Base-by-base conservation (phyloP, 1,140 invertebrate species). In the Meloidogyne floridensis region DNA sequence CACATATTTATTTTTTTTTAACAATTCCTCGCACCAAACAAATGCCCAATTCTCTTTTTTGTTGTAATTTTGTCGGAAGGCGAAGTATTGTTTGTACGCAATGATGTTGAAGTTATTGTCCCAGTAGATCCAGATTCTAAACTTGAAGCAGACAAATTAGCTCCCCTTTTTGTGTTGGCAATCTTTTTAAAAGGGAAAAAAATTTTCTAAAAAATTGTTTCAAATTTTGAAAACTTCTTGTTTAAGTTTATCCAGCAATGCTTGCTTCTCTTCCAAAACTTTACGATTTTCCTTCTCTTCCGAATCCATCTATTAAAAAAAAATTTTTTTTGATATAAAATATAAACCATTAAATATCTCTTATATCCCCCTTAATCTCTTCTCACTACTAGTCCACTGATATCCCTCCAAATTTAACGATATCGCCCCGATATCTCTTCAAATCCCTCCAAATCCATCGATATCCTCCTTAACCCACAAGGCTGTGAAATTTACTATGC, bases 231-330 rank as follows among this genome's bases (percentile, higher is more conserved):
- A 65, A n/a, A 81, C 59, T 13, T 82, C 81, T 18, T 74, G 54
- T 20, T 18, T 74, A 32, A 82, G 65, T 43, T 81, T 72, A 4
- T 82, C 81, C 72, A 82, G 51, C 53, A 81, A 18, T 11, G 81
- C 81, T 3, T 32, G 10, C 42, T 82, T 82, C 3, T 82, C 80
- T 18, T 81, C 74, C 53, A 82, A 54, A 59, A 83, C 43, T 7
- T 81, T 80, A 7, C 13, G 32, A 71, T 82, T 82, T n/a, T 82
- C 81, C 8, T 74, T 74, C 18, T 82, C 81, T 20, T 82, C 80
- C 11, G 71, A 47, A 47, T 82, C 81, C 71, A 82, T 59, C 81
- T 81, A 56, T n/a, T 20, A 42, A 54, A 32, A 59, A 65, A 65
- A 76, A 76, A 32, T 78, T 13, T 47, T 72, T 78, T 78, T 65